phyloP scores from a whole-genome alignment of 2,113 vertebrate species.

The Brienomyrus longianalis region DNA sequence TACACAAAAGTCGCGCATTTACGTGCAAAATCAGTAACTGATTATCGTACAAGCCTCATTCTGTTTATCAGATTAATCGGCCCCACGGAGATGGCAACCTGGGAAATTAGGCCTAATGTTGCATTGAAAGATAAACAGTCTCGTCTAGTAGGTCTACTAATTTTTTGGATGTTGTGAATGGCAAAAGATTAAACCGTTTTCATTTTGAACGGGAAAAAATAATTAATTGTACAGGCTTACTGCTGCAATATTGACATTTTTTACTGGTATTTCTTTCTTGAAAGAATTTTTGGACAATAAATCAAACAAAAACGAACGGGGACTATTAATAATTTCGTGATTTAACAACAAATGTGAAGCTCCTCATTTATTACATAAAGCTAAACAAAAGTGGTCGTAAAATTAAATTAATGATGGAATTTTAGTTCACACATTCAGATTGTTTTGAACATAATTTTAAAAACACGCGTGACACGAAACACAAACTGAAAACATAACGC shows the following conservation, averaged over 20 bases:
- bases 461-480: background rate
- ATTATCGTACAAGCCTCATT: background rate
- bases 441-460: background rate
- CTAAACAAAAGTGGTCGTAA: background rate
- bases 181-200: background rate
- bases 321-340: background rate
- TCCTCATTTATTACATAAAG: background rate
- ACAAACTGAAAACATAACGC: background rate
- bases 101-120: background rate
- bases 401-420: background rate
- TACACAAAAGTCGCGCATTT: background rate
- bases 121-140: background rate
- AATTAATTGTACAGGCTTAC: background rate
- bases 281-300: background rate
- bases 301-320: background rate
- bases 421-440: background rate
- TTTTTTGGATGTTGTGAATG: background rate
- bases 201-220: background rate
- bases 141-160: background rate
- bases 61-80: background rate
- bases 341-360: background rate
- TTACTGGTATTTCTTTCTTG: background rate
- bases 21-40: background rate
- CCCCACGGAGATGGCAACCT: background rate
- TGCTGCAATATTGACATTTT: background rate